Conservation (phyloP, 2,888 invertebrate species). For the Venusia cambrica region DNA sequence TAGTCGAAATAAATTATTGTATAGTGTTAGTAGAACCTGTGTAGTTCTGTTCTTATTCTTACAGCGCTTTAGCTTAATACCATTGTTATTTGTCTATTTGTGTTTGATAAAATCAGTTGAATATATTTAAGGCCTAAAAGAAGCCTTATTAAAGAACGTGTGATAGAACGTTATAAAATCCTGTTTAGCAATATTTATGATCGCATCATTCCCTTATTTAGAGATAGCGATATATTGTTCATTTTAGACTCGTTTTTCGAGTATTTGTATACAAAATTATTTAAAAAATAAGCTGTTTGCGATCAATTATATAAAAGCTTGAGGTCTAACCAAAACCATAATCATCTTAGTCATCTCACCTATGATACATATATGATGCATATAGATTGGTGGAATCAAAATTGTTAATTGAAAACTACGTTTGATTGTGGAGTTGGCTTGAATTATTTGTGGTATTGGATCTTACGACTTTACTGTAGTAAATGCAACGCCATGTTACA, state of each 20-base stretch:
- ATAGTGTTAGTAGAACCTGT: background rate
- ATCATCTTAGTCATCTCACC: too few relatives aligned
- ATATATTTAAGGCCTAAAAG: slow-evolving; percentile 17
- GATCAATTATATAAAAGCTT: too few relatives aligned
- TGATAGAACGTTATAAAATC: slow-evolving; percentile 7
- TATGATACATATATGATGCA: too few relatives aligned
- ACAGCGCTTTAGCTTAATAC: slow-evolving; percentile 13
- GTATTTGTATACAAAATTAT: too few relatives aligned
- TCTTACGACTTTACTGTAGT: too few relatives aligned
- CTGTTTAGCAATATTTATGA: slow-evolving; percentile 34
- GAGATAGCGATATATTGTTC: slow-evolving; percentile 65
- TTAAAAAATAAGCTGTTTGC: too few relatives aligned
- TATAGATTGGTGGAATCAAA: too few relatives aligned
- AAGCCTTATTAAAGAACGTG: slow-evolving; percentile 8
- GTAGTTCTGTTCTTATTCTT: slow-evolving; percentile 12
- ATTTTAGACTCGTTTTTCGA: slow-evolving; percentile 31
- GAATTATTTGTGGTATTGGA: too few relatives aligned
- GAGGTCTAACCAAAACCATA: too few relatives aligned
- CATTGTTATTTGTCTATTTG: slow-evolving; percentile 7
- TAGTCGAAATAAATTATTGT: slow-evolving; percentile 6
- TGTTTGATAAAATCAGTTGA: slow-evolving; percentile 5
- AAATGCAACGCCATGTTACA: too few relatives aligned
- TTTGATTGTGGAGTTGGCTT: too few relatives aligned
- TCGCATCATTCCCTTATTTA: slow-evolving; percentile 73
- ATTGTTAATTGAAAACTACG: too few relatives aligned